Evolutionary conservation across 2,113 vertebrate species (phyloP).

Genomic region (Empidonax traillii): DNA sequence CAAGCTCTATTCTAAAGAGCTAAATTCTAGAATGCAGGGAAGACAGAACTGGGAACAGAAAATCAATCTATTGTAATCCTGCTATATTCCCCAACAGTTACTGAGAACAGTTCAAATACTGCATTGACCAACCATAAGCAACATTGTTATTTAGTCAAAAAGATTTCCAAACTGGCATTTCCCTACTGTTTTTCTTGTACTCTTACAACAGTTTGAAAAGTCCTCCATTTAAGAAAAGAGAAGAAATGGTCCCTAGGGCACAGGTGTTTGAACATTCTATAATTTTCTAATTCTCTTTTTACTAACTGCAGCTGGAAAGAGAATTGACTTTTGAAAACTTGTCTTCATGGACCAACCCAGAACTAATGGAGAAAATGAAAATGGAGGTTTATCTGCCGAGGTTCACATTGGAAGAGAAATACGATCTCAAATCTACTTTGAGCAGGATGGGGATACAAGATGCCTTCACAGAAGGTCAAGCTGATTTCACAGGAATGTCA

Average conservation of each 20-base stretch:
- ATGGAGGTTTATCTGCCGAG: slow-evolving; percentile 78
- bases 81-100: background rate
- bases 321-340: slow-evolving; percentile 80
- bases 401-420: slow-evolving; percentile 81
- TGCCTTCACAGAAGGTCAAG: slow-evolving; percentile 62
- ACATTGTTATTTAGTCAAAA: background rate
- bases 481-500: slow-evolving; percentile 76
- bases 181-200: background rate
- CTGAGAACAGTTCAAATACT: background rate
- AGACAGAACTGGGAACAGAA: background rate
- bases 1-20: background rate
- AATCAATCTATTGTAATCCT: background rate
- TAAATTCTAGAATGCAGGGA: background rate
- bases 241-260: no score
- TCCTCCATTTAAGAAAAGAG: background rate
- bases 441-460: slow-evolving; percentile 77
- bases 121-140: background rate
- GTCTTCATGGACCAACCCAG: slow-evolving; percentile 78
- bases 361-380: slow-evolving; percentile 71
- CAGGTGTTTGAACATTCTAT: background rate
- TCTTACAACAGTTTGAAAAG: background rate
- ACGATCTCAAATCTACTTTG: slow-evolving; percentile 78
- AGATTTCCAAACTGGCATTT: background rate
- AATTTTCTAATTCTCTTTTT: slow-evolving; percentile 10
- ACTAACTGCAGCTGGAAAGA: slow-evolving; percentile 78